Evolutionary conservation across 2,113 vertebrate species (phyloP), one percentile per base, ranked within the genome.

Genomic region (Cyanocitta stelleri): DNA sequence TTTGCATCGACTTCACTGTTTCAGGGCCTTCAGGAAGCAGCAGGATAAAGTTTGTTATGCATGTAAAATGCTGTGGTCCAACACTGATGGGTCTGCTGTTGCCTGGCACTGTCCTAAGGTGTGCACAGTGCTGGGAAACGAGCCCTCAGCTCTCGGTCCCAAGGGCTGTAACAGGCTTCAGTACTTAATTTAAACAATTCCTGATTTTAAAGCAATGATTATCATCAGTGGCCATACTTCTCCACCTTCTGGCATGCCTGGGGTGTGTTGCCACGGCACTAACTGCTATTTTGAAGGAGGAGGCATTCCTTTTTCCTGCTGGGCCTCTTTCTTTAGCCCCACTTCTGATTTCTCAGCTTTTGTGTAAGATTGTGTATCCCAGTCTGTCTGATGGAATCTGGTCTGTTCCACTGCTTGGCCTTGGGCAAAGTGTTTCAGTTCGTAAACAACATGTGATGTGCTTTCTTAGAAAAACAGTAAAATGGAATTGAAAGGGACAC

Each of bases 191-290:
- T 24, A 58, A 72, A 55, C 15, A 9, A 22, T 9, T 5, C 44
- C 35, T 79, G 55, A 30, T 35, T 30, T 10, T 33, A 58, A 77
- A 46, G 35, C 27, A 35, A 5, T 66, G 33, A 5, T 27, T 59
- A 8, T 26, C 37, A 55, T 22, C 29, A 15, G 61, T 17, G 44
- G 23, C 32, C 0, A 0, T 21, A 5, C 26, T 74, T 32, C 6
- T 39, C 14, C 6, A 9, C 0, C 0, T 48, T 54, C 35, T 51
- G 11, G 33, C 39, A 13, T 2, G 4, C 26, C 7, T 5, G 11
- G n/a, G 48, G 18, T 33, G 29, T 18, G 33, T 48, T 91, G 24
- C 83, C n/a, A 18, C 0, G 0, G 27, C 30, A 10, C 43, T 44
- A 37, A 13, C 26, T 85, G 59, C 33, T 86, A 0, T 33, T 77